Evolutionary conservation across 2,113 vertebrate genomes (phyloP), one percentile per base, ranked within the genome.

Genomic region (Dromiciops gliroides): DNA sequence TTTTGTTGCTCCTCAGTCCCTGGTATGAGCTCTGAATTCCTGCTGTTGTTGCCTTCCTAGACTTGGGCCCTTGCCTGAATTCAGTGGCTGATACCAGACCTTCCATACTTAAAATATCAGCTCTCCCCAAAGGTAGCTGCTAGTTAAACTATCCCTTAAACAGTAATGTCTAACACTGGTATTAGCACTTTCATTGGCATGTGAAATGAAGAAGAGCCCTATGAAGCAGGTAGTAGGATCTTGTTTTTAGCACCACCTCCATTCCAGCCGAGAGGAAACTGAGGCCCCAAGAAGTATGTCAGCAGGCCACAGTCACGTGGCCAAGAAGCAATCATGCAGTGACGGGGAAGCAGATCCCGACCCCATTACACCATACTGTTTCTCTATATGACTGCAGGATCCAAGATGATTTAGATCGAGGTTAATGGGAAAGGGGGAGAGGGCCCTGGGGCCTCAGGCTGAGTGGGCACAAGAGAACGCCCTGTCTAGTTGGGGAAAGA

Each of bases 11-110:
- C 37, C 75, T 95, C 51, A 91, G 47, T 67, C 90, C 91, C 89
- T 50, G 12, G 11, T 48, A 94, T 95, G 90, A 91, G 51, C 44
- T 48, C 28, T 51, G 91, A 90, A 48, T 89, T 31, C 50, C 88
- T 52, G 75, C 60, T 83, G 94, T 93, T 52, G 88, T 56, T 44
- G 49, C 93, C 60, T 95, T 94, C 92, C 50, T 92, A 89, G 31
- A 53, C 51, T 25, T 75, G 25, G 94, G 56, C 22, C 83, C 89
- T 51, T 51, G 67, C 48, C 28, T 52, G 48, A 75, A 75, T 22
- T 75, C 37, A 75, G 22, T 44, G 37, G 3, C n/a, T 75, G 37
- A n/a, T 44, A 75, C 19, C n/a, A 75, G 37, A 75, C 7, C 16
- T 75, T 75, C 67, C 67, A 23, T 75, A 75, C 67, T 75, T 75